A percentile compares a stretch with the other conserved stretches of the same genome.
phyloP scores from a whole-genome alignment of 2,113 vertebrate genomes.

The Barnardius zonarius region DNA sequence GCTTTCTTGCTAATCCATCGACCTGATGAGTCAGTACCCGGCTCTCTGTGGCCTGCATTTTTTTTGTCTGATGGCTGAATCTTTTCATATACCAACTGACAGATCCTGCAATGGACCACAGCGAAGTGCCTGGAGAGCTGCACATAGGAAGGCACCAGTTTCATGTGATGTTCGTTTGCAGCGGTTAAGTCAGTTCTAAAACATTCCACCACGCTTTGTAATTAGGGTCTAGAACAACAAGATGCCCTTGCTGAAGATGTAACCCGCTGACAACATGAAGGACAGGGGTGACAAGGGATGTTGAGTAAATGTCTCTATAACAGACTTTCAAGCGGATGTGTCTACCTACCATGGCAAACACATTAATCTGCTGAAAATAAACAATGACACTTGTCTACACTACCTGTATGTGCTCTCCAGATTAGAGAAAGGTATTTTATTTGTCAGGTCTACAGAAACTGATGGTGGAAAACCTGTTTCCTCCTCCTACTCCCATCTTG shows the following conservation, averaged over 20 bases:
- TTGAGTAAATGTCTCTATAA: not conserved
- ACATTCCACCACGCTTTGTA: not conserved
- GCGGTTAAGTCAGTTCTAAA: not conserved
- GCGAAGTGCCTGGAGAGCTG: not conserved
- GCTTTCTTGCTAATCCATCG: not conserved
- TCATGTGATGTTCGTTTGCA: not conserved
- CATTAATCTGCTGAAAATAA: not conserved
- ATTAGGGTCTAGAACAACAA: not conserved
- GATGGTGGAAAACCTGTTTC: not conserved
- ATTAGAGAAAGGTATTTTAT: not conserved
- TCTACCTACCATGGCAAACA: not conserved
- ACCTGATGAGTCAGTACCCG: not conserved
- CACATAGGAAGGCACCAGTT: rapidly evolving
- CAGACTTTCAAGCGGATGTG: not conserved
- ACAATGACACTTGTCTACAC: not conserved
- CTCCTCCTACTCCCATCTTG: not conserved
- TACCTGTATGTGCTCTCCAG: not conserved
- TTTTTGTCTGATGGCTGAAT: not conserved
- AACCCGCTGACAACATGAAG: not conserved
- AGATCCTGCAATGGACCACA: not conserved
- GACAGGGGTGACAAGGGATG: not conserved
- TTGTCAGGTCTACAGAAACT: not conserved
- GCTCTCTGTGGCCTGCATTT: not conserved
- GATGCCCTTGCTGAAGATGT: not conserved
- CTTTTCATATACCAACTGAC: not conserved